A percentile compares a stretch with the other conserved stretches of the same genome.
Evolutionary conservation across 2,113 vertebrate species (phyloP).

Genomic region (Gavialis gangeticus): DNA sequence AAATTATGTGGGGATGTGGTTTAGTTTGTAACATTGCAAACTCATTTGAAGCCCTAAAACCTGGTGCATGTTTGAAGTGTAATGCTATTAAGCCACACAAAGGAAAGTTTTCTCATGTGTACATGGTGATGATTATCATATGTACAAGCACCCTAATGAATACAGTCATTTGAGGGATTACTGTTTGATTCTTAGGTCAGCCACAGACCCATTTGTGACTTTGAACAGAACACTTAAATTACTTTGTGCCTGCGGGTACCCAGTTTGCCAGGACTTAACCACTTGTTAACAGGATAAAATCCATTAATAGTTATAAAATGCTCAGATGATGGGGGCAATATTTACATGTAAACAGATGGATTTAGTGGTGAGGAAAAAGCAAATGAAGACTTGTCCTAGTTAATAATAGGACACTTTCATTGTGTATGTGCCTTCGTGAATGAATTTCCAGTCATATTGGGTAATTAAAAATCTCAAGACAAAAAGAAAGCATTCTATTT

Average conservation of each 20-base stretch:
- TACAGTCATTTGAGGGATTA: neutral
- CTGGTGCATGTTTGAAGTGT: no score
- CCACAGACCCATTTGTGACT: accelerated
- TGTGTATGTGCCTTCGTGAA: neutral
- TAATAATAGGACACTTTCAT: no score
- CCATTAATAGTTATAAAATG: neutral
- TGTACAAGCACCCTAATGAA: no score
- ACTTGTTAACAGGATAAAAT: neutral
- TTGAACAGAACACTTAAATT: neutral
- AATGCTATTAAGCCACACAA: no score
- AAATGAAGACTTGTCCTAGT: neutral
- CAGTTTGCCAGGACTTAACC: no score
- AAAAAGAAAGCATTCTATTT: neutral
- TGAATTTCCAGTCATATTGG: neutral
- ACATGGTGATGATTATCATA: no score
- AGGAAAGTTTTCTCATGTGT: no score
- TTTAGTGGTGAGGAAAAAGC: neutral
- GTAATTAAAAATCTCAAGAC: neutral
- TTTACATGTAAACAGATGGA: neutral
- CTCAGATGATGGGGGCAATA: neutral
- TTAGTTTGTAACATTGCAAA: no score
- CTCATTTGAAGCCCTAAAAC: no score
- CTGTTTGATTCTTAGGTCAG: neutral
- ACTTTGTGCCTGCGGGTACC: neutral
- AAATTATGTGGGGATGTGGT: no score